These are phyloP conservation scores for Drosophila trapezifrons DNA, from an alignment of 1,140 invertebrate genomes.

Conservation along the genomic window DNA sequence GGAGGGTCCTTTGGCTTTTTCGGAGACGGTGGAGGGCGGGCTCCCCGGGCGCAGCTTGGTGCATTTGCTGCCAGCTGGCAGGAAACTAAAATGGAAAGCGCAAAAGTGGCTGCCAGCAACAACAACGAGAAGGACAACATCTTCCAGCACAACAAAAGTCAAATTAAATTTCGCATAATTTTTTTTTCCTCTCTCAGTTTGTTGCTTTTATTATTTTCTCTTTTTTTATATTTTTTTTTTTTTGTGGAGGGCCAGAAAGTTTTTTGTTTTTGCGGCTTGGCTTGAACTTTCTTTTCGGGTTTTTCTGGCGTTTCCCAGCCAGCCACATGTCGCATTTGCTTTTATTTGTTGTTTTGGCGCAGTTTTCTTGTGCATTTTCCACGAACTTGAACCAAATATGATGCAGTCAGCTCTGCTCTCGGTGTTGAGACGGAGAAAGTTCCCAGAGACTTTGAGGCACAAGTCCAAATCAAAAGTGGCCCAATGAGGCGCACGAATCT, in stretches of 20 bases:
- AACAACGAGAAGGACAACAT: constrained; percentile 6
- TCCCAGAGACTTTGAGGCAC: constrained; percentile 7
- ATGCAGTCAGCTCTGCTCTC: constrained; percentile 14
- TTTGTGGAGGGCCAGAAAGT: constrained; percentile 40
- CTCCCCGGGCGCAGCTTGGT: constrained; percentile 49
- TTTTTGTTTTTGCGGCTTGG: constrained; percentile 80
- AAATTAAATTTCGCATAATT: constrained; percentile 83
- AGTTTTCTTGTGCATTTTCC: constrained; percentile 66
- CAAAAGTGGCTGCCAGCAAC: constrained; percentile 67
- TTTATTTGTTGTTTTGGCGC: constrained; percentile 71
- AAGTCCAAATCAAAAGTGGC: constrained; percentile 72
- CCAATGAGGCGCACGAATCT: constrained; percentile 77
- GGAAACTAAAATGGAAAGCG: constrained; percentile 71
- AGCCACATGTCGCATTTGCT: constrained; percentile 77
- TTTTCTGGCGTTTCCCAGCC: constrained; percentile 54
- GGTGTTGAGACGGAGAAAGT: constrained; percentile 16
- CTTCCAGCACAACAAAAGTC: constrained; percentile 65
- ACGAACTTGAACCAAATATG: constrained; percentile 81
- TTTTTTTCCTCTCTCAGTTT: constrained; percentile 53
- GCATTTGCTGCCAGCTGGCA: constrained; percentile 71
- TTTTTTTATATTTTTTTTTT: constrained; percentile 51
- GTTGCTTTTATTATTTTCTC: constrained; percentile 44
- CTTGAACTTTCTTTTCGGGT: constrained; percentile 56
- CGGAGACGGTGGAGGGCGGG: neutral
- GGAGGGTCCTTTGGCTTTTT: constrained; percentile 26